These are phyloP conservation scores for Danionella dracula DNA, from an alignment of 2,797 vertebrate genomes.

Conservation along the genomic window DNA sequence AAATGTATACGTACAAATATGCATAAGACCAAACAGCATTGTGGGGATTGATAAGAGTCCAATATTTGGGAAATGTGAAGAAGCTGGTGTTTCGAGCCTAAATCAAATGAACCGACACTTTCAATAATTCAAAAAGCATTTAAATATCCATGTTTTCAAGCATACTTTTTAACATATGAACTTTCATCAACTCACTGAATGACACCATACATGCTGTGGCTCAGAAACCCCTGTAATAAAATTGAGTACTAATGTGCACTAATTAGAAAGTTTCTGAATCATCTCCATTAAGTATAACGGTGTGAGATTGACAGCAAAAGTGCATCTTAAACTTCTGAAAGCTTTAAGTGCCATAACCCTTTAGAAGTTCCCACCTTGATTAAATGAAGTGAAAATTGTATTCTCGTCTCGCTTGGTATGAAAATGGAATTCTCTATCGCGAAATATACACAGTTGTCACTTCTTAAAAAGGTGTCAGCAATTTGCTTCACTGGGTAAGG, in stretches of 20 bases:
- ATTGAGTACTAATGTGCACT: not conserved
- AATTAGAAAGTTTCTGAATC: constrained; percentile 49
- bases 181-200: no score
- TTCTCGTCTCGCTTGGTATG: constrained; percentile 91
- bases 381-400: constrained; percentile 96
- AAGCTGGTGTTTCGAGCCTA: no score
- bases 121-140: no score
- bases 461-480: constrained; percentile 92
- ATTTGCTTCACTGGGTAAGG: constrained; percentile 86
- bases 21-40: no score
- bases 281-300: constrained; percentile 34
- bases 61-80: no score
- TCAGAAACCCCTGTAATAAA: not conserved
- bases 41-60: constrained; percentile 65
- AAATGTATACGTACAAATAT: no score
- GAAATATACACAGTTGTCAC: constrained; percentile 92
- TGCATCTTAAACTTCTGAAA: constrained; percentile 46
- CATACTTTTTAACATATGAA: no score
- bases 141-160: no score
- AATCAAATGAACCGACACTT: no score
- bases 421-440: constrained; percentile 91
- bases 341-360: constrained; percentile 76
- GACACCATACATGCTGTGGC: no score
- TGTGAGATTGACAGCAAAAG: constrained; percentile 50
- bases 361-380: constrained; percentile 75